A percentile compares a stretch with the other conserved stretches of the same genome.
Conservation (phyloP, 2,797 vertebrate genomes). For the Sebastes cheni region DNA sequence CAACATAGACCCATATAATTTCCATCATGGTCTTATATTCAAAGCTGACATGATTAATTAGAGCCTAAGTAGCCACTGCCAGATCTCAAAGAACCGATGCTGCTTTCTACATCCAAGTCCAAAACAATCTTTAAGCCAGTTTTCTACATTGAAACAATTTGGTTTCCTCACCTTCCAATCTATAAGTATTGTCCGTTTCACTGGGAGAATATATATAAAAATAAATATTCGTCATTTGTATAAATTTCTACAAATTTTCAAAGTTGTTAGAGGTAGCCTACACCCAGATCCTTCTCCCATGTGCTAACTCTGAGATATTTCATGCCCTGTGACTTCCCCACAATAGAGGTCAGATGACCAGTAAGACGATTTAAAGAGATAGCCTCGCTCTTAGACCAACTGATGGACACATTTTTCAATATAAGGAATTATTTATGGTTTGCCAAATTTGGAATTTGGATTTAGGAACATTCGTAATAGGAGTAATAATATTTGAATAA, state of each 20-base stretch:
- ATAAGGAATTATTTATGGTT: background rate
- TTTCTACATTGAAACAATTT: too few species aligned
- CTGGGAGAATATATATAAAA: background rate
- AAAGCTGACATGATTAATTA: background rate
- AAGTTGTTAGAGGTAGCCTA: background rate
- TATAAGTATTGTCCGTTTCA: background rate
- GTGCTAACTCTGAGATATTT: background rate
- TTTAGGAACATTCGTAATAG: background rate
- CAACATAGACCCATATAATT: background rate
- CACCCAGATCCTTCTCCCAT: background rate
- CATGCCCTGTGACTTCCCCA: too few species aligned
- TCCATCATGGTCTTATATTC: background rate
- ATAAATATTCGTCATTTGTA: background rate
- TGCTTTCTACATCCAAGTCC: background rate
- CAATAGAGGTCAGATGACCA: too few species aligned
- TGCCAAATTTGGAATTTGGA: background rate
- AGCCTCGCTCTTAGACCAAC: fast-evolving
- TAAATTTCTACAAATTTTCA: background rate
- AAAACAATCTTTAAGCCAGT: background rate
- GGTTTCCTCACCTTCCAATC: background rate
- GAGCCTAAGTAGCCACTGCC: background rate
- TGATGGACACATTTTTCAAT: background rate
- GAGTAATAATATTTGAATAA: background rate
- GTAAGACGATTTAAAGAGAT: too few species aligned
- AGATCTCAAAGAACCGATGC: background rate